Percentiles rank a stretch among this genome's conserved stretches.
These are phyloP conservation scores for Passerina amoena DNA, from an alignment of 2,113 vertebrate genomes.

Conservation along the genomic window DNA sequence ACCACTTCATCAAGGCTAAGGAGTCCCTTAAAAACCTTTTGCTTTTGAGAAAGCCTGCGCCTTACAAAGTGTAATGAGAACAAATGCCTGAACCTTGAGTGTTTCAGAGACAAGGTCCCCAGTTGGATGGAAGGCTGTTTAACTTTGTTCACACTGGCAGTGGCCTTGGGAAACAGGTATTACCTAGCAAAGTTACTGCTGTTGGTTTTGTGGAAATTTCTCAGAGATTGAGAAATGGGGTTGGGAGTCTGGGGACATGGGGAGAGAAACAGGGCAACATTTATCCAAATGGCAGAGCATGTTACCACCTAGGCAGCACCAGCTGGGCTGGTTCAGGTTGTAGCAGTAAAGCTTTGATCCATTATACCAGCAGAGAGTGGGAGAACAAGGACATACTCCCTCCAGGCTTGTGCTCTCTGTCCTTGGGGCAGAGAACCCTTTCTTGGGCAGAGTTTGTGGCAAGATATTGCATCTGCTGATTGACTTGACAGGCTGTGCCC, in stretches of 20 bases:
- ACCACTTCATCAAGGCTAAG: neutral
- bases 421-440: neutral
- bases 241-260: fast-evolving
- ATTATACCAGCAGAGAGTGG: neutral
- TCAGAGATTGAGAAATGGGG: neutral
- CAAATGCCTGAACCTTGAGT: neutral
- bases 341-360: neutral
- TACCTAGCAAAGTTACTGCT: neutral
- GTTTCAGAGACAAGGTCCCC: neutral
- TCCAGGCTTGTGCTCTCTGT: neutral
- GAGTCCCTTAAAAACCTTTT: neutral
- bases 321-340: neutral
- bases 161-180: neutral
- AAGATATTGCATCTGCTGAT: neutral
- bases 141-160: neutral
- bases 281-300: neutral
- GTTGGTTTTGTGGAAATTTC: neutral
- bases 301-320: neutral
- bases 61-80: neutral
- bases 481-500: neutral
- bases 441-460: fast-evolving
- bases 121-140: neutral
- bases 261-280: fast-evolving
- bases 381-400: neutral
- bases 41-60: neutral